Evolutionary conservation across 1,140 invertebrate species (phyloP).

Genomic region (Polyergus mexicanus): DNA sequence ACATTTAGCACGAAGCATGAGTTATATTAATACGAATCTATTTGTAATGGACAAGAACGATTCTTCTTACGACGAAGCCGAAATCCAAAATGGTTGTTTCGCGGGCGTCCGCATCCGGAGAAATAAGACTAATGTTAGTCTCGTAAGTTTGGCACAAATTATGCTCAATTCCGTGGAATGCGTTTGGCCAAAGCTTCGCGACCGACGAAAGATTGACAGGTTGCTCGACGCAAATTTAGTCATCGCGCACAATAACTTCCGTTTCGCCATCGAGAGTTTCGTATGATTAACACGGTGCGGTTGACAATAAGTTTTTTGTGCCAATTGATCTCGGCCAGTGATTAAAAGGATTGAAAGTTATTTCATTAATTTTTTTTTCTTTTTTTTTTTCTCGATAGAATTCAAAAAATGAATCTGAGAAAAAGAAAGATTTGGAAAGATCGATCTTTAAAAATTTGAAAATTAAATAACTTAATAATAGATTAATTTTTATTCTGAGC

Average conservation of each 20-base stretch:
- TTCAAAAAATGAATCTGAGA: neutral
- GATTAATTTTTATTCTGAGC: neutral
- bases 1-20: constrained; percentile 20
- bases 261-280: constrained; percentile 2
- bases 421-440: neutral
- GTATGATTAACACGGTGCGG: neutral
- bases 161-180: constrained; percentile 8
- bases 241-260: neutral
- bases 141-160: constrained; percentile 37
- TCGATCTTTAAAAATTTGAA: neutral
- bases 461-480: neutral
- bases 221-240: constrained; percentile 18
- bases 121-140: constrained; percentile 45
- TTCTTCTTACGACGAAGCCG: constrained; percentile 34
- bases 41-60: constrained; percentile 32
- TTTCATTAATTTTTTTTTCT: neutral
- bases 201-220: constrained; percentile 27
- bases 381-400: neutral
- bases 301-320: neutral
- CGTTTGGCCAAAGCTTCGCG: neutral
- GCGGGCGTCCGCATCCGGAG: constrained; percentile 10
- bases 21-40: constrained; percentile 52
- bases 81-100: constrained; percentile 34
- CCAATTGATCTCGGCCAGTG: neutral
- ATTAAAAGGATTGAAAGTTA: neutral